Conservation (phyloP, 2,113 vertebrate species). For the Campylorhamphus procurvoides region DNA sequence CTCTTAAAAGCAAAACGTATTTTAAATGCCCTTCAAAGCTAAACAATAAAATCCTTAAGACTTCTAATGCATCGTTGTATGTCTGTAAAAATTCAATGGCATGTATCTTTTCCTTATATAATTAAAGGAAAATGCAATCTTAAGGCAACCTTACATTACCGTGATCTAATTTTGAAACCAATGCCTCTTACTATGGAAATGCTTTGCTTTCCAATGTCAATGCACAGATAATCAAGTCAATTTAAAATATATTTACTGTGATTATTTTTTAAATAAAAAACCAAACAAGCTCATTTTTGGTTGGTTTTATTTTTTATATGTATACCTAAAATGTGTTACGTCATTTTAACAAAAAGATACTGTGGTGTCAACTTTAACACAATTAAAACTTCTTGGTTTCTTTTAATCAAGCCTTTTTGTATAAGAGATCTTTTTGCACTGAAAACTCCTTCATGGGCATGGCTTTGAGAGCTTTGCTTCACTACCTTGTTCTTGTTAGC, state of each 20-base stretch:
- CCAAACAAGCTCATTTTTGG: neutral
- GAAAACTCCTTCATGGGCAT: neutral
- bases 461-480: neutral
- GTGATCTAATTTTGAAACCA: neutral
- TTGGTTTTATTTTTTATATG: neutral
- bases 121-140: neutral
- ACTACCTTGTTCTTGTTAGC: neutral
- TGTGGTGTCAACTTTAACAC: neutral
- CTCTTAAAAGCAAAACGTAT: neutral
- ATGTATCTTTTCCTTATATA: neutral
- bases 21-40: neutral
- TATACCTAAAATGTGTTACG: neutral
- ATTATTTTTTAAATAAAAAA: neutral
- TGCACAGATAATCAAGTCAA: neutral
- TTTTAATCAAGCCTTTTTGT: neutral
- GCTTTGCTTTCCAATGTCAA: neutral
- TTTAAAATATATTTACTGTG: neutral
- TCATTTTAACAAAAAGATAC: neutral
- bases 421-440: neutral
- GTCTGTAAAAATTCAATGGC: neutral
- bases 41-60: neutral
- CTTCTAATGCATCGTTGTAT: neutral
- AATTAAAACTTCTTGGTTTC: neutral
- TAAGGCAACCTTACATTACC: neutral
- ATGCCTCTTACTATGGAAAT: neutral